Percentiles rank a stretch among this genome's conserved stretches.
These are phyloP conservation scores for Erynnis tages DNA, from an alignment of 2,888 invertebrate genomes.

Conservation along the genomic window DNA sequence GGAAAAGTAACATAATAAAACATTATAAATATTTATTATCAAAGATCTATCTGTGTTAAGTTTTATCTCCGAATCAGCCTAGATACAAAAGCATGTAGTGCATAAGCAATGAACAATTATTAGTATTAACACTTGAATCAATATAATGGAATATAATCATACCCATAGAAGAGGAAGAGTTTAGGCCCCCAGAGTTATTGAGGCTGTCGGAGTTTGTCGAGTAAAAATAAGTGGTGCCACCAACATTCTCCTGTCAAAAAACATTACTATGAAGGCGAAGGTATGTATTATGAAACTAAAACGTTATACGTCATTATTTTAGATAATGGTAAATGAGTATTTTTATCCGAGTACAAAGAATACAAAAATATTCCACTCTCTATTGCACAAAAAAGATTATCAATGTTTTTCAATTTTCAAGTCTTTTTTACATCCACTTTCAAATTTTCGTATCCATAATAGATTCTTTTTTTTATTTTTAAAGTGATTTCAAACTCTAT, in stretches of 20 bases:
- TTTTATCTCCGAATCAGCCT: conserved; percentile 7
- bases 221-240: conserved; percentile 97
- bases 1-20: conserved; percentile 5
- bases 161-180: conserved; percentile 64
- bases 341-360: no score
- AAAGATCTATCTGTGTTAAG: background rate
- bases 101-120: background rate
- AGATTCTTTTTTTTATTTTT: no score
- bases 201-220: conserved; percentile 81
- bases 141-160: conserved; percentile 31
- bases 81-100: background rate
- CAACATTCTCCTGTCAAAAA: conserved; percentile 90
- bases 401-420: no score
- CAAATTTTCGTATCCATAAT: no score
- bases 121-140: background rate
- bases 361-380: no score
- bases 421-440: no score
- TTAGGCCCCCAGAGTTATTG: conserved; percentile 63
- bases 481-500: no score
- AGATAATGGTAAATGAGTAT: no score
- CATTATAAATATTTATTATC: background rate
- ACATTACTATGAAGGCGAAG: conserved; percentile 27
- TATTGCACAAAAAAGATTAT: no score
- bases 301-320: no score
- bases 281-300: background rate